phyloP scores from a whole-genome alignment of 1,140 invertebrate genomes.

The Drosophila kurseongensis region DNA sequence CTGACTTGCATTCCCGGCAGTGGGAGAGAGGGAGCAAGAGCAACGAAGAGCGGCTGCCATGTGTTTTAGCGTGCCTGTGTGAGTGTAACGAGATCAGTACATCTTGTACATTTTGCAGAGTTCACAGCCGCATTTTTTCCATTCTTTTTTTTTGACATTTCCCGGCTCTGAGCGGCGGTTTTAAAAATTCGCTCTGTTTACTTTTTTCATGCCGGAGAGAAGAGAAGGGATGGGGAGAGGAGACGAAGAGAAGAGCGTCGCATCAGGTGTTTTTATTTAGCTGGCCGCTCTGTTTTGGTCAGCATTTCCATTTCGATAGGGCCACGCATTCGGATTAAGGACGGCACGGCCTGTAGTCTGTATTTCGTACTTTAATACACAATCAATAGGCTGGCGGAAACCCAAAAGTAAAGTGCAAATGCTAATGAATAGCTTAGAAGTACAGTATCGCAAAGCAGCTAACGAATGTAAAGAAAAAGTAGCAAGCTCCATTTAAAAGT shows the following conservation, averaged over 20 bases:
- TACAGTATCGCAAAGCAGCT: constrained; percentile 24
- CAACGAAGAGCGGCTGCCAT: constrained; percentile 74
- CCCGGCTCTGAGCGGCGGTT: constrained; percentile 76
- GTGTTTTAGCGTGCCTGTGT: constrained; percentile 65
- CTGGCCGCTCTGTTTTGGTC: constrained; percentile 69
- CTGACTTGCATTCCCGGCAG: constrained; percentile 40
- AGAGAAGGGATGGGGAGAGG: constrained; percentile 27
- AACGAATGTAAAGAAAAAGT: constrained; percentile 7
- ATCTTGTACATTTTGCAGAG: constrained; percentile 68
- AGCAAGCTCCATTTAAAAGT: constrained; percentile 12
- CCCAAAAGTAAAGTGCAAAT: constrained; percentile 3
- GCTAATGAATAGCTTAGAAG: constrained; percentile 10
- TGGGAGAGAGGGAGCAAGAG: constrained; percentile 60
- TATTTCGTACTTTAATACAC: neutral
- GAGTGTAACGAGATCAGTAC: constrained; percentile 80
- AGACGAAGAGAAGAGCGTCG: constrained; percentile 45
- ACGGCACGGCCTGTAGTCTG: constrained; percentile 14
- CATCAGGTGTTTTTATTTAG: constrained; percentile 48
- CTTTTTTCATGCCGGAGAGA: constrained; percentile 60
- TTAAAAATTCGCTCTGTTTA: constrained; percentile 82
- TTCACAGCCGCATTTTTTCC: constrained; percentile 58
- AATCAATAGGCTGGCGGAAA: neutral
- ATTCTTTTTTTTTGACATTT: constrained; percentile 66
- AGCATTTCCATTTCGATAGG: constrained; percentile 41
- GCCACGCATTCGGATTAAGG: constrained; percentile 26